phyloP scores from a whole-genome alignment of 2,888 invertebrate genomes.

The Syritta pipiens region DNA sequence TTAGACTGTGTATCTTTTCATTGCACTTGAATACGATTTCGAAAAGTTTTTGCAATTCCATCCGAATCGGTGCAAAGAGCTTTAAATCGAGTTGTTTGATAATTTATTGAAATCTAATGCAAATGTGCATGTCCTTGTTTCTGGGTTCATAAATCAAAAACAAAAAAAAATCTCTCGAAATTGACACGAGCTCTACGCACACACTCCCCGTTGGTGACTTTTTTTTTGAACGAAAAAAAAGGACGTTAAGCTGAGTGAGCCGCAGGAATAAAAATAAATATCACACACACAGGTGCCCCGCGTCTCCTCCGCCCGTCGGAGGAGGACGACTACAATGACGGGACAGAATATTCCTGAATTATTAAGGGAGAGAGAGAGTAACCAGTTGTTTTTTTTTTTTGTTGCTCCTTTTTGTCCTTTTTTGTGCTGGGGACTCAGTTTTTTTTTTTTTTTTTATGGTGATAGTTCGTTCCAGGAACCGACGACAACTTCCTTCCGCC shows the following conservation, averaged over 20 bases:
- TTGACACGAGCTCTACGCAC: slow-evolving; percentile 15
- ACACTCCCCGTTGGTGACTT: not conserved
- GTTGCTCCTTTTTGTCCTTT: not conserved
- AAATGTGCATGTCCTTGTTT: slow-evolving; percentile 1
- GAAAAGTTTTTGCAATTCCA: not conserved
- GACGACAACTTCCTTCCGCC: slow-evolving; percentile 33
- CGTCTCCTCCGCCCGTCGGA: not conserved
- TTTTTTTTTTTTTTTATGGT: slow-evolving; percentile 27
- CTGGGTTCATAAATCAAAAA: slow-evolving; percentile 44
- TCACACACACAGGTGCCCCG: slow-evolving; percentile 15
- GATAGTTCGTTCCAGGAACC: slow-evolving; percentile 66
- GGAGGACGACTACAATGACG: not conserved
- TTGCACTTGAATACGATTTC: slow-evolving; percentile 7
- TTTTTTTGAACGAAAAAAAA: not conserved
- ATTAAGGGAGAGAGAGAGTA: slow-evolving; percentile 29
- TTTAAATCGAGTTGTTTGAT: not conserved
- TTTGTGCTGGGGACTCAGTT: no score
- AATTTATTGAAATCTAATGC: not conserved
- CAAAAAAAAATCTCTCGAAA: slow-evolving; percentile 16
- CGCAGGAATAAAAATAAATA: slow-evolving; percentile 48
- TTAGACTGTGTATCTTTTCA: slow-evolving; percentile 5
- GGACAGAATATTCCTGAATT: slow-evolving; percentile 45
- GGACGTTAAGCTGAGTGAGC: slow-evolving; percentile 18
- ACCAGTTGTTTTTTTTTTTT: slow-evolving; percentile 5
- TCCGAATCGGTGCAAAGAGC: no score